Percentiles rank a stretch among this genome's conserved stretches.
These are phyloP conservation scores for Platyscapa corneri DNA, from an alignment of 1,140 invertebrate species.

Conservation along the genomic window DNA sequence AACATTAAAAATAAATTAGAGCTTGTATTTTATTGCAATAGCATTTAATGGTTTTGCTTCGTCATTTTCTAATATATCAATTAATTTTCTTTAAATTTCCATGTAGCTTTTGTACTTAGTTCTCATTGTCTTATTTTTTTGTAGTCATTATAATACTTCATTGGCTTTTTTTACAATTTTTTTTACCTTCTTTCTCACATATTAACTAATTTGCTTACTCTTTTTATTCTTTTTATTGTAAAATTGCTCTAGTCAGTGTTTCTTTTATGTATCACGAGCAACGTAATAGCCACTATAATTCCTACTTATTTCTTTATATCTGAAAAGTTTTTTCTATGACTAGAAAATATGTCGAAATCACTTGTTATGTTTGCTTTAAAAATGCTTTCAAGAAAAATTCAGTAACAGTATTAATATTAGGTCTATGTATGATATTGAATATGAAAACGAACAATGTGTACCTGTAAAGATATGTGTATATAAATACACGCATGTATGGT, in stretches of 20 bases:
- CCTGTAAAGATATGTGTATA: background rate
- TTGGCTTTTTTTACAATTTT: slow-evolving; percentile 24
- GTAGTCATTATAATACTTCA: slow-evolving; percentile 39
- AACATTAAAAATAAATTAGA: slow-evolving; percentile 28
- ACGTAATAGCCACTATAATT: background rate
- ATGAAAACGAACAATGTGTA: slow-evolving; percentile 19
- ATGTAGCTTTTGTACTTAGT: background rate
- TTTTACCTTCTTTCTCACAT: background rate
- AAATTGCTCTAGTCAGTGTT: slow-evolving; percentile 31
- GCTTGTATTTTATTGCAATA: background rate
- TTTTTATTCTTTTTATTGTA: background rate
- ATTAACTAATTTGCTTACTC: background rate
- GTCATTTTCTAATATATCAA: background rate
- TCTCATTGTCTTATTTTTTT: slow-evolving; percentile 28
- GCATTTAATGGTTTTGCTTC: background rate
- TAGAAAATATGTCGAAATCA: background rate
- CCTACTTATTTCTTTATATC: background rate
- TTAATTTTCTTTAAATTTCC: background rate
- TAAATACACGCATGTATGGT: no score
- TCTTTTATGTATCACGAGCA: background rate
- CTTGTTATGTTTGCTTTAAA: background rate
- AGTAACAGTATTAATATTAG: background rate
- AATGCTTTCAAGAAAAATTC: slow-evolving; percentile 25
- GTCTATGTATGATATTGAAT: slow-evolving; percentile 29
- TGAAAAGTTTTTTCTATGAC: background rate